phyloP scores from a whole-genome alignment of 2,888 invertebrate species.

The Blomia tropicalis region DNA sequence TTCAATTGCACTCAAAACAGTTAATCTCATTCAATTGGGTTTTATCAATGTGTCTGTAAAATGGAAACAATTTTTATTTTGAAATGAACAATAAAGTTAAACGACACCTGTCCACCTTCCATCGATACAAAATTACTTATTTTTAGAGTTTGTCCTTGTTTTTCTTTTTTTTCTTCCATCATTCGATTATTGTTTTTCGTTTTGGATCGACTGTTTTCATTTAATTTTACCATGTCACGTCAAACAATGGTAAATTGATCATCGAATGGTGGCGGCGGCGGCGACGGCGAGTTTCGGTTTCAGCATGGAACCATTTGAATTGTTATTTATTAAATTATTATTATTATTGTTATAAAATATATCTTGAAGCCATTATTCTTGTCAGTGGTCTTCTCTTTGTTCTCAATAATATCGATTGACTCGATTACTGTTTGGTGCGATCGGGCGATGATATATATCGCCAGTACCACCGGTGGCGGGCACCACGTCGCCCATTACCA shows the following conservation, averaged over 20 bases:
- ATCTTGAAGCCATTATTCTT: neutral
- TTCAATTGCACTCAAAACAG: too few species aligned
- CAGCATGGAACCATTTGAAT: neutral
- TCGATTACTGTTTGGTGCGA: neutral
- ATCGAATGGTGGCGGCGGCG: too few species aligned
- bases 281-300: neutral
- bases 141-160: neutral
- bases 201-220: constrained; percentile 4
- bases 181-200: neutral
- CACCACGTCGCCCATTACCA: neutral
- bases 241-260: neutral
- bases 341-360: neutral
- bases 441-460: neutral
- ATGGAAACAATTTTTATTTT: too few species aligned
- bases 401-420: neutral
- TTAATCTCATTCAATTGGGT: too few species aligned
- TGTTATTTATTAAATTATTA: neutral
- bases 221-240: constrained; percentile 6
- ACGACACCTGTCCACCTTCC: too few species aligned
- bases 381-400: neutral
- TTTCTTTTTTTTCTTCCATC: too few species aligned
- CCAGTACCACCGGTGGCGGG: neutral
- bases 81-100: too few species aligned
- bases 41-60: too few species aligned
- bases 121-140: too few species aligned